Evolutionary conservation across 2,888 invertebrate genomes (phyloP).

Genomic region (Amphipoea lucens): DNA sequence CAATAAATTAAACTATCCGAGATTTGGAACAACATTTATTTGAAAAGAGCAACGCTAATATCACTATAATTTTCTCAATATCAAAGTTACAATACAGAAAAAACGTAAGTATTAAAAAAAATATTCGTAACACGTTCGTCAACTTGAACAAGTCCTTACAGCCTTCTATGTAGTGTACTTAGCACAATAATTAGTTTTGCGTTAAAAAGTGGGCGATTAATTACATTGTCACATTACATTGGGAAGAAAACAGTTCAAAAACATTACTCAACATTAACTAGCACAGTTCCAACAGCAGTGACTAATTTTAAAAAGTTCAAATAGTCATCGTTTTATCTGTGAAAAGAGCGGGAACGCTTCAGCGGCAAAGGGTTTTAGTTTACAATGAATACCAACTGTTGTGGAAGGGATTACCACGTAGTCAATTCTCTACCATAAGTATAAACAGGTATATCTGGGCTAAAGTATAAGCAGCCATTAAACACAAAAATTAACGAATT

Average conservation of each 20-base stretch:
- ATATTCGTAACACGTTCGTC: conserved; percentile 57
- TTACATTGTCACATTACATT: conserved; percentile 6
- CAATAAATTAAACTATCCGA: conserved; percentile 49
- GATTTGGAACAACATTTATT: conserved; percentile 56
- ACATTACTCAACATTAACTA: background rate
- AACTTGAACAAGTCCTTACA: conserved; percentile 54
- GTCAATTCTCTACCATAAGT: background rate
- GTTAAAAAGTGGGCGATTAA: conserved; percentile 14
- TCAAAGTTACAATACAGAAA: conserved; percentile 57
- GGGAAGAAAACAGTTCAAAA: conserved; percentile 32
- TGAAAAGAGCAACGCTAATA: conserved; percentile 42
- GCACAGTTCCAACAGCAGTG: background rate
- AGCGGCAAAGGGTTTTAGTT: background rate
- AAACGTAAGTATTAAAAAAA: conserved; percentile 46
- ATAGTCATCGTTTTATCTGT: background rate
- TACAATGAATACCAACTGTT: background rate
- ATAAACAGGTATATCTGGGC: background rate
- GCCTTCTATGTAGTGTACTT: conserved; percentile 57
- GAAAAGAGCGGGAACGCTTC: background rate
- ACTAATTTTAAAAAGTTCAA: background rate
- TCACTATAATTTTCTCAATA: conserved; percentile 57
- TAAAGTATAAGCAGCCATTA: background rate
- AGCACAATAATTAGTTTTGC: conserved; percentile 46
- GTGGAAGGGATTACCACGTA: background rate
- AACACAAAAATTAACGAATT: background rate